Evolutionary conservation across 2,113 vertebrate genomes (phyloP).

Genomic region (Pipra filicauda): DNA sequence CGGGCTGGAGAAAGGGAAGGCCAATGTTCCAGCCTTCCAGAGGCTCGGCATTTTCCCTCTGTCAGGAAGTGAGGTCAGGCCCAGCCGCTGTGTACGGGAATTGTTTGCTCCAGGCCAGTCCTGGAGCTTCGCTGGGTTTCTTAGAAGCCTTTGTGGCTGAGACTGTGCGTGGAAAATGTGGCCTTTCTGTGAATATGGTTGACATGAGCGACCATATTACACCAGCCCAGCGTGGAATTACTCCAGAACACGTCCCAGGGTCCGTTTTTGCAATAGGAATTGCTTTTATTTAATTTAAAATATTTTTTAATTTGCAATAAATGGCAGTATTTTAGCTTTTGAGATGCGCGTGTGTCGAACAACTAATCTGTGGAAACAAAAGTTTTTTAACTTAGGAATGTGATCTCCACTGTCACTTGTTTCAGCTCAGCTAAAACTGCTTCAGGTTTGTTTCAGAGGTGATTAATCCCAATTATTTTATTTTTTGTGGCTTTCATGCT

Average conservation of each 20-base stretch:
- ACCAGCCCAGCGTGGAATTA: background rate
- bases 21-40: background rate
- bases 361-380: background rate
- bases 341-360: background rate
- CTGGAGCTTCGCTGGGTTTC: background rate
- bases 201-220: background rate
- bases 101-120: constrained; percentile 36
- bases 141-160: background rate
- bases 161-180: background rate
- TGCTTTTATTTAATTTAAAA: background rate
- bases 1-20: background rate
- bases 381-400: background rate
- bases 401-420: background rate
- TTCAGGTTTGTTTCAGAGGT: background rate
- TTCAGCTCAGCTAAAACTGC: background rate
- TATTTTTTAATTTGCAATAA: background rate
- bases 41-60: background rate
- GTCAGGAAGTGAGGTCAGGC: constrained; percentile 59
- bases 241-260: background rate
- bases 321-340: background rate
- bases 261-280: background rate
- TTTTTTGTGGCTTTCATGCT: background rate
- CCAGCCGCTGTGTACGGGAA: background rate
- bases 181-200: background rate
- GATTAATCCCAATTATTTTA: background rate